These are phyloP conservation scores for Syritta pipiens DNA, from an alignment of 2,888 invertebrate species.

Conservation along the genomic window DNA sequence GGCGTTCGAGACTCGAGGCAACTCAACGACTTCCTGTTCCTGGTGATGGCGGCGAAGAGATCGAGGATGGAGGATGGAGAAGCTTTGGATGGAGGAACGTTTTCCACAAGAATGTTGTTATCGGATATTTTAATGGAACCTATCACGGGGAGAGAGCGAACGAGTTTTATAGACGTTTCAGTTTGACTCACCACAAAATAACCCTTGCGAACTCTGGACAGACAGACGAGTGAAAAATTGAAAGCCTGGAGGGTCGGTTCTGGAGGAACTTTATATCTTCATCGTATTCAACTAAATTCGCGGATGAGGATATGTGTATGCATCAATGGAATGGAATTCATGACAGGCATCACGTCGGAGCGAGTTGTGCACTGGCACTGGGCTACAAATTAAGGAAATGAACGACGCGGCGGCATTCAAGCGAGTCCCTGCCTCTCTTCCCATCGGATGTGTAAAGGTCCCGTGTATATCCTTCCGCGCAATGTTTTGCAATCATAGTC, in stretches of 20 bases:
- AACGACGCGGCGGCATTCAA: conserved; percentile 9
- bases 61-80: not conserved
- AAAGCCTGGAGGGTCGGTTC: not conserved
- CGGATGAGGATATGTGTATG: not conserved
- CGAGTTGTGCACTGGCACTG: not conserved
- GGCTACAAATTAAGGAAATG: conserved; percentile 27
- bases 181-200: conserved; percentile 4
- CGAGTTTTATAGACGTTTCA: conserved; percentile 43
- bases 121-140: conserved; percentile 54
- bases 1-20: conserved; percentile 2
- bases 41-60: not conserved
- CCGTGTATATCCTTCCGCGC: conserved; percentile 29
- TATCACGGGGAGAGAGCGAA: conserved; percentile 29
- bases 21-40: not conserved
- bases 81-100: not conserved
- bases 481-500: conserved; percentile 41
- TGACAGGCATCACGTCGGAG: not conserved
- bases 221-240: not conserved
- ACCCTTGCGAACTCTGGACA: not conserved
- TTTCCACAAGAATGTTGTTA: conserved; percentile 55
- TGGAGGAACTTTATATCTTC: conserved; percentile 1
- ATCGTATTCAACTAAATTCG: conserved; percentile 15
- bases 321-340: conserved; percentile 21
- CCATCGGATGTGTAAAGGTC: conserved; percentile 8
- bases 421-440: not conserved